phyloP scores from a whole-genome alignment of 2,888 invertebrate species.

The Polydrusus pterygomalis region DNA sequence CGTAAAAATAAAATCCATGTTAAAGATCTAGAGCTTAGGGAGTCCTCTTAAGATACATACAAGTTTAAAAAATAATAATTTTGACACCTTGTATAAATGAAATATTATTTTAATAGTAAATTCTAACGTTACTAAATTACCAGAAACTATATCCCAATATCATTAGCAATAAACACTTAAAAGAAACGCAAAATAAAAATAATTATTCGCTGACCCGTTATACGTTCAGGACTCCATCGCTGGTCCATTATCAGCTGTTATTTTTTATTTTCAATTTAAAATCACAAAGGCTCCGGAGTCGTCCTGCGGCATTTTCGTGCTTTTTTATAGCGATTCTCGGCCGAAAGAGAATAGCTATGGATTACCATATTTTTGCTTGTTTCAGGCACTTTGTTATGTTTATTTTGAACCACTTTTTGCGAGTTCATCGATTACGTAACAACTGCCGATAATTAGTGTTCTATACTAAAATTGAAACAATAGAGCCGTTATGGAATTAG shows the following conservation, averaged over 20 bases:
- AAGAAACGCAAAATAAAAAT: constrained; percentile 12
- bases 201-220: constrained; percentile 41
- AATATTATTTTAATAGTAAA: too few species aligned
- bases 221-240: constrained; percentile 40
- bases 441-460: background rate
- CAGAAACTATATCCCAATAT: too few species aligned
- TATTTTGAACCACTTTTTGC: background rate
- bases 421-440: background rate
- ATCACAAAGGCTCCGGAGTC: constrained; percentile 39
- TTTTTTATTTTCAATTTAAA: constrained; percentile 55
- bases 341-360: constrained; percentile 15
- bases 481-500: too few species aligned
- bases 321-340: constrained; percentile 33
- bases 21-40: too few species aligned
- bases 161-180: constrained; percentile 17
- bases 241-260: constrained; percentile 45
- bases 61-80: too few species aligned
- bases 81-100: too few species aligned
- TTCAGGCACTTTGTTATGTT: constrained; percentile 4
- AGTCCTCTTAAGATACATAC: too few species aligned
- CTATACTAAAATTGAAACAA: background rate
- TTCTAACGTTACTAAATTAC: too few species aligned
- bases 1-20: too few species aligned
- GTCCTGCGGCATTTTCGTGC: constrained; percentile 40
- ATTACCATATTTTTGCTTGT: constrained; percentile 42